phyloP scores from a whole-genome alignment of 2,113 vertebrate genomes.

The Galeopterus variegatus region DNA sequence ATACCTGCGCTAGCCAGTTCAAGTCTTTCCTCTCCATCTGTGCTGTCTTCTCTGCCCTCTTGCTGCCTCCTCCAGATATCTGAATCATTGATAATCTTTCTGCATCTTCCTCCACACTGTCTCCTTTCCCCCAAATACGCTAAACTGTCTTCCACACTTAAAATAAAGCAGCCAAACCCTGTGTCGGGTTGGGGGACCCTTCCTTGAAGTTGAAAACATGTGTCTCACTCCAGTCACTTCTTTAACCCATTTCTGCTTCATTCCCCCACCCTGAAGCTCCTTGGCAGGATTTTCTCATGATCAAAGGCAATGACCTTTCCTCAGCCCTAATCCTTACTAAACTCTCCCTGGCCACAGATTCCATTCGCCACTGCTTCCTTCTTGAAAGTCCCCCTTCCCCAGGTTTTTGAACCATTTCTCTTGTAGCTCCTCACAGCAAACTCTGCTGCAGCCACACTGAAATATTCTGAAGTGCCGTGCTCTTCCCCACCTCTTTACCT shows the following conservation, averaged over 20 bases:
- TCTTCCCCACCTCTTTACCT: not conserved
- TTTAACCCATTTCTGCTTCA: not conserved
- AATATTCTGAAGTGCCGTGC: too few species aligned
- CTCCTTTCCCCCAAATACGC: not conserved
- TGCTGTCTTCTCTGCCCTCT: not conserved
- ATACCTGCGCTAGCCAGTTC: not conserved
- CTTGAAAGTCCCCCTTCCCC: not conserved
- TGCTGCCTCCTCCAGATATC: not conserved
- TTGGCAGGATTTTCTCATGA: not conserved
- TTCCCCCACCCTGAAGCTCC: not conserved
- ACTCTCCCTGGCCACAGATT: not conserved
- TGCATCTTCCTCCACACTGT: not conserved
- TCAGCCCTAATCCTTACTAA: not conserved
- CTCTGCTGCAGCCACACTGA: not conserved
- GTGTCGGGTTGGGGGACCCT: not conserved
- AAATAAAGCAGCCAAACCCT: not conserved
- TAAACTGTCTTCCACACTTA: not conserved
- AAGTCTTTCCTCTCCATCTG: not conserved
- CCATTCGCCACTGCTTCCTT: not conserved
- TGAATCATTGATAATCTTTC: not conserved
- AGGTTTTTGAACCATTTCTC: not conserved
- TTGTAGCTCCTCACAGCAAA: not conserved
- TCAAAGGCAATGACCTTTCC: not conserved
- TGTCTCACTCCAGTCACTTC: not conserved
- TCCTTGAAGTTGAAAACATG: not conserved